Evolutionary conservation across 2,113 vertebrate species (phyloP).

Genomic region (Rattus rattus): DNA sequence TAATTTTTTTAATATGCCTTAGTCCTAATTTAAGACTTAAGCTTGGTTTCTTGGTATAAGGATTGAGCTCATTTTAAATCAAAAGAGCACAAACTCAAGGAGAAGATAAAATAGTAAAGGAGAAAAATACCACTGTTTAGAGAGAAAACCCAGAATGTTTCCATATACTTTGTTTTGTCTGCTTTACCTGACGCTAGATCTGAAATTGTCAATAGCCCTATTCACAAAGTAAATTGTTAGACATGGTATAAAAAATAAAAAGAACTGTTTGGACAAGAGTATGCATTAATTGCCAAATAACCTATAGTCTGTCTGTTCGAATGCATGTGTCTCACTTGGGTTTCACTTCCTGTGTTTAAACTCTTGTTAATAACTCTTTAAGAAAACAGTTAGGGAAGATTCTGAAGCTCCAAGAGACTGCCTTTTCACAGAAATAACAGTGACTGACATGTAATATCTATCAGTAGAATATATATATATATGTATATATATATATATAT

Average conservation of each 20-base stretch:
- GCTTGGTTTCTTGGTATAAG: neutral
- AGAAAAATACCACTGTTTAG: neutral
- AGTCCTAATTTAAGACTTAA: neutral
- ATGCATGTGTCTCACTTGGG: neutral
- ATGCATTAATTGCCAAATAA: neutral
- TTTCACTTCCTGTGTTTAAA: neutral
- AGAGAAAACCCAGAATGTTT: neutral
- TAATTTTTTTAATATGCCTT: neutral
- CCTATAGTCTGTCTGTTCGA: neutral
- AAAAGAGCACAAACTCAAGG: neutral
- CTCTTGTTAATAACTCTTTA: neutral
- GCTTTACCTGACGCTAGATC: neutral
- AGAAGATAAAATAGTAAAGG: neutral
- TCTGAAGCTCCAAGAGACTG: neutral
- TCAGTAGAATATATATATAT: neutral
- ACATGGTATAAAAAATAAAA: neutral
- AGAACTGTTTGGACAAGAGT: neutral
- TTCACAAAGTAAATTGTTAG: neutral
- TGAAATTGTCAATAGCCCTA: neutral
- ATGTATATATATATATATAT: no score
- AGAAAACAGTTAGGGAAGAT: neutral
- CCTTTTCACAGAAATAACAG: neutral
- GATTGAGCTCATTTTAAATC: neutral
- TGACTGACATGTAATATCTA: constrained; percentile 11
- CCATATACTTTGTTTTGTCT: neutral